Evolutionary conservation across 2,888 invertebrate genomes (phyloP).

Genomic region (Drosophila fulvimacula): DNA sequence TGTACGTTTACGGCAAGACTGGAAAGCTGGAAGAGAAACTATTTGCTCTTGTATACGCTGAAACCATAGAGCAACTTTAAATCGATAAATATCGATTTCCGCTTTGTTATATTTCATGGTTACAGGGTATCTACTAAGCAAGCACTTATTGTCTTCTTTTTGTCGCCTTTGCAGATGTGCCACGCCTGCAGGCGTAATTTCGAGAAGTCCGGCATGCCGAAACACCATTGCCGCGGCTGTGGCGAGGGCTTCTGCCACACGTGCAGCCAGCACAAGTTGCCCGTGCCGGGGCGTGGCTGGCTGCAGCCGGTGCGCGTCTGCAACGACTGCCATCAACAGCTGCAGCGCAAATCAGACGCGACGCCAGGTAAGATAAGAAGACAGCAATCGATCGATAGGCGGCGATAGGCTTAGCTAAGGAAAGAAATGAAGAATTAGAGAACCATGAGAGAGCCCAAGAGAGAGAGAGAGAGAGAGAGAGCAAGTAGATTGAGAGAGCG

Average conservation of each 20-base stretch:
- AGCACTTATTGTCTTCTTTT: neutral
- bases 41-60: neutral
- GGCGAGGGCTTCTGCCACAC: conserved; percentile 92
- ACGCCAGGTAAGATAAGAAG: conserved; percentile 65
- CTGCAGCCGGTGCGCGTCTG: conserved; percentile 90
- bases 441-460: no score
- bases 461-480: neutral
- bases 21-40: neutral
- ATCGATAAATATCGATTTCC: neutral
- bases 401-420: no score
- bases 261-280: conserved; percentile 88
- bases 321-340: conserved; percentile 87
- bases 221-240: conserved; percentile 92
- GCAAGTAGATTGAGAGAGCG: neutral
- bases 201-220: conserved; percentile 86
- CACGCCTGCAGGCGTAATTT: conserved; percentile 88
- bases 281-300: conserved; percentile 91
- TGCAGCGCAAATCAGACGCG: conserved; percentile 74
- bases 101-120: no score
- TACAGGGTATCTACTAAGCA: neutral
- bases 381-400: neutral
- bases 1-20: conserved; percentile 84
- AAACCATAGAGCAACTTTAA: neutral
- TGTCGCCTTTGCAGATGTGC: conserved; percentile 86
- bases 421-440: no score